Evolutionary conservation across 2,113 vertebrate species (phyloP).

Genomic region (Tichodroma muraria): DNA sequence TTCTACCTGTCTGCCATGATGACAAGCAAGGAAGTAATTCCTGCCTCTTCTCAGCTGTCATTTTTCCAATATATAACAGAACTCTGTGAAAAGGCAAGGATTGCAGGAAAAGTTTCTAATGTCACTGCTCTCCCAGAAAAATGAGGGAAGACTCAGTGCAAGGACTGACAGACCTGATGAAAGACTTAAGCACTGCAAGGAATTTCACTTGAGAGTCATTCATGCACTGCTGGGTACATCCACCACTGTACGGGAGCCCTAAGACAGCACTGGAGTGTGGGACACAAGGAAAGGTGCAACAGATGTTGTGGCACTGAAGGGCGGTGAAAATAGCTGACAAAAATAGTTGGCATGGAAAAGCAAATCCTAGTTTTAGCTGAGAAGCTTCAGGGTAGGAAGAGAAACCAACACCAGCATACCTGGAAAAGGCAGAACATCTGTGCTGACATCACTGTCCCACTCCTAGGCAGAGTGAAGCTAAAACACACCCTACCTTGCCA

Average conservation of each 20-base stretch:
- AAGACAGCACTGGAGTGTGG: neutral
- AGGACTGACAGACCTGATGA: neutral
- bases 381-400: neutral
- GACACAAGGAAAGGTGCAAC: neutral
- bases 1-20: neutral
- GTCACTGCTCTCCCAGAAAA: neutral
- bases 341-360: neutral
- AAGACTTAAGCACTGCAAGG: neutral
- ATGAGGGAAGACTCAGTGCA: neutral
- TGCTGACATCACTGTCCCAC: neutral
- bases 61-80: neutral
- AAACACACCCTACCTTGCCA: neutral
- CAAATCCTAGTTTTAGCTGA: neutral
- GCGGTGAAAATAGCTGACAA: neutral
- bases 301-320: neutral
- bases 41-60: neutral
- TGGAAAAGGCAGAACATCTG: neutral
- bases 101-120: neutral
- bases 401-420: neutral
- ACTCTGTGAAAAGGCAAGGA: neutral
- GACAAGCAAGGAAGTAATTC: neutral
- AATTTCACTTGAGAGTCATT: neutral
- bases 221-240: neutral
- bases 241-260: neutral
- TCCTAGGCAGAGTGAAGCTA: neutral